Conservation (phyloP, 2,797 vertebrate genomes). For the Strix occidentalis region DNA sequence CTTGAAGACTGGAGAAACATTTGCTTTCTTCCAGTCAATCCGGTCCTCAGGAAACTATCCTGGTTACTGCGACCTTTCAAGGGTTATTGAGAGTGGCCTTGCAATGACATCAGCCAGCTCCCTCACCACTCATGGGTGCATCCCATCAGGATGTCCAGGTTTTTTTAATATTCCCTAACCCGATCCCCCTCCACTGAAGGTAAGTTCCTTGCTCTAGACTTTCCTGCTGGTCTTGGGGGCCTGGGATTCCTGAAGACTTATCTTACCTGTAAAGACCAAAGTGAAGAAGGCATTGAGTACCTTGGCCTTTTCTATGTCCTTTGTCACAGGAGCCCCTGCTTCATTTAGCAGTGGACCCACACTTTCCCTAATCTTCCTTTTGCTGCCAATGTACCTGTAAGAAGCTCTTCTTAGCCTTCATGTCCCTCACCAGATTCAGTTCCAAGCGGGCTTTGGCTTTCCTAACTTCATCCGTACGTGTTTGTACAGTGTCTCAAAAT, state of each 20-base stretch:
- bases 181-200: not conserved
- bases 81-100: not conserved
- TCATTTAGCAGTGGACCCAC: not conserved
- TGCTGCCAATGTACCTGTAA: not conserved
- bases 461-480: not conserved
- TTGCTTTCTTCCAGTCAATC: not conserved
- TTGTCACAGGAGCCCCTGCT: not conserved
- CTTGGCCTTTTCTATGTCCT: not conserved
- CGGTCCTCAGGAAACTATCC: not conserved
- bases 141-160: not conserved
- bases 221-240: too few species aligned
- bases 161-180: not conserved
- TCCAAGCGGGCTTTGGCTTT: too few species aligned
- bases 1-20: not conserved
- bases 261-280: not conserved
- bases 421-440: not conserved
- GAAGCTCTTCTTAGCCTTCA: not conserved
- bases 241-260: too few species aligned
- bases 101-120: not conserved
- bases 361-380: not conserved
- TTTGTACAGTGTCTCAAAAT: not conserved
- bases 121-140: not conserved
- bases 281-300: not conserved
- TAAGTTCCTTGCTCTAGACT: not conserved
- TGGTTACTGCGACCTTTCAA: not conserved